Percentiles rank a stretch among this genome's conserved stretches.
Conservation (phyloP, 2,888 invertebrate species). For the Tipula unca region DNA sequence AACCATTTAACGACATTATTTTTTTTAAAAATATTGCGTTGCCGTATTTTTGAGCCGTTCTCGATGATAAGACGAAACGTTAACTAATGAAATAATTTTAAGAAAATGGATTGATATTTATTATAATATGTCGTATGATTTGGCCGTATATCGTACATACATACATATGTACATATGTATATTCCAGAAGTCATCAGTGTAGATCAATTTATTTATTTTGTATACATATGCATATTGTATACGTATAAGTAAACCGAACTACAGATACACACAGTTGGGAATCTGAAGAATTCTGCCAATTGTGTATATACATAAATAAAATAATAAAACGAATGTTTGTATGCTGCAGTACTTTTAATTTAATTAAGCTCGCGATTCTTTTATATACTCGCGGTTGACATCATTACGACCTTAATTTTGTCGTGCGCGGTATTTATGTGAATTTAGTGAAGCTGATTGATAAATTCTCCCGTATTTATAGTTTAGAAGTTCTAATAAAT, state of each 20-base stretch:
- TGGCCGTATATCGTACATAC: not conserved
- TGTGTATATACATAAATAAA: not conserved
- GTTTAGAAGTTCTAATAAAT: not conserved
- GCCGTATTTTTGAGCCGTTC: not conserved
- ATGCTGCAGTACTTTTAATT: not conserved
- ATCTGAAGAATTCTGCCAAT: not conserved
- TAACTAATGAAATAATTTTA: not conserved
- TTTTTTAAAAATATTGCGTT: not conserved
- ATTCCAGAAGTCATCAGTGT: not conserved
- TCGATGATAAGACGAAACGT: not conserved
- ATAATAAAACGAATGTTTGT: not conserved
- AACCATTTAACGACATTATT: not conserved
- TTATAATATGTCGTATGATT: not conserved
- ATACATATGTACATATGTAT: not conserved
- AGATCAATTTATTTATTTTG: not conserved
- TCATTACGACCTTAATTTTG: not conserved
- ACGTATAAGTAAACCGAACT: no score
- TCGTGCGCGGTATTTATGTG: not conserved
- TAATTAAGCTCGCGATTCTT: not conserved
- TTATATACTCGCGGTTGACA: not conserved
- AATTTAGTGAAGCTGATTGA: not conserved
- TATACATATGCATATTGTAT: not conserved
- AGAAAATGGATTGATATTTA: not conserved
- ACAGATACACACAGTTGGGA: not conserved
- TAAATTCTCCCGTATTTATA: not conserved